Base-by-base conservation (phyloP, 2,888 invertebrate genomes). In the Catocala fraxini region DNA sequence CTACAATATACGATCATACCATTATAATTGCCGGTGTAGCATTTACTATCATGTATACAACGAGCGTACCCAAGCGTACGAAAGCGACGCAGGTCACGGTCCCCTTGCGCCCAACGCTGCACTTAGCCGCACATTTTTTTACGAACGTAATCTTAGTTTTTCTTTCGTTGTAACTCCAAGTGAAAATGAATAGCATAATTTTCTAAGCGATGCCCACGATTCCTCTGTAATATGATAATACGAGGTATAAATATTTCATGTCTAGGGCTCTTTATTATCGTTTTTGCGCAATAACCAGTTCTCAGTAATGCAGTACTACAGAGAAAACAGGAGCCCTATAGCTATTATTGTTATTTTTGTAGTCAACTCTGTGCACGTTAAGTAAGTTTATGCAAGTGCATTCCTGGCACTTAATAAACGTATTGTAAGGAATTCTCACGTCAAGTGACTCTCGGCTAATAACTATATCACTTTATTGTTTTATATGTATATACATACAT, bases 191-290 rank as follows among this genome's bases (percentile, higher is more conserved):
- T 85, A 88, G 90, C 86, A 91, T 91, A 90, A 92, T 93, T 93
- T 92, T 89, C 90, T 89, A 89, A 90, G 86, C 91, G 87, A 89
- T 89, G 88, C 89, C 90, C 92, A 92, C 91, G 90, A 89, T 88
- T 90, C 92, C 86, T 91, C 80, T 92, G 94, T 93, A 93, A 92
- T 93, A 94, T 94, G 93, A 93, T 94, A 94, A 94, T 93, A 89
- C 83, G 82, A 86, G 82, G 86, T 90, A 93, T 92, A 92, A 91
- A 92, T 93, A 91, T 92, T 93, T 91, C 88, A 92, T 92, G 89
- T 87, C 87, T 89, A 86, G 81, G 83, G 83, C 78, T 83, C 84
- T 87, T 88, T 90, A 86, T 84, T 87, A 88, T 90, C 87, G 87
- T 93, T 92, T 93, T 93, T 91, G 89, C 86, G 76, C 80, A 74